Evolutionary conservation across 2,113 vertebrate genomes (phyloP).

Genomic region (Raphicerus campestris): DNA sequence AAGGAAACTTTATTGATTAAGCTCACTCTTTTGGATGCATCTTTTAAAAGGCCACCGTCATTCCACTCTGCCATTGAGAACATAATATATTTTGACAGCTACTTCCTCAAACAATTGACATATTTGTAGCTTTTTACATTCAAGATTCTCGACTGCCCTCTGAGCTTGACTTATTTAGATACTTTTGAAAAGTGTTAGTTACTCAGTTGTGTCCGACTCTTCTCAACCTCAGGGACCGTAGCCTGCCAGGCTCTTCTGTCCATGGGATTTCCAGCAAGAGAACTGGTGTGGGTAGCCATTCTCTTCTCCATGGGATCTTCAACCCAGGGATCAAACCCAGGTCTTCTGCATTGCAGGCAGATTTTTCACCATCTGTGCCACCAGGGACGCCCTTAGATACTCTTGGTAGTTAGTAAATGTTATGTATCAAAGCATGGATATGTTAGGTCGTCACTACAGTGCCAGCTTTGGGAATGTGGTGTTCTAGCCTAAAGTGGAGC

Average conservation of each 20-base stretch:
- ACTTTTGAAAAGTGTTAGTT: background rate
- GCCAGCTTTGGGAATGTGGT: background rate
- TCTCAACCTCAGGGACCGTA: background rate
- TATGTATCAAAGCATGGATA: background rate
- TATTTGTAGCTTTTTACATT: background rate
- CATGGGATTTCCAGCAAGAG: background rate
- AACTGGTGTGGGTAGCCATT: background rate
- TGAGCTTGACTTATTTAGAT: background rate
- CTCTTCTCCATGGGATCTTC: background rate
- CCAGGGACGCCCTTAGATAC: background rate
- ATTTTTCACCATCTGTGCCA: background rate
- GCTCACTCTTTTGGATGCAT: background rate
- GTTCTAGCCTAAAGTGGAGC: too few species aligned
- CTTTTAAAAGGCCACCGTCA: background rate
- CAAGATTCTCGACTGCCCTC: background rate
- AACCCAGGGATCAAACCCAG: background rate
- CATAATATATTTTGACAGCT: background rate
- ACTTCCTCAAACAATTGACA: background rate
- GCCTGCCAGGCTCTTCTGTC: background rate
- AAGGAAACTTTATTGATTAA: background rate
- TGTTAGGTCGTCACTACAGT: background rate
- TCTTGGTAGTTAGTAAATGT: background rate
- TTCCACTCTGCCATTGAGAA: background rate
- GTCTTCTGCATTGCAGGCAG: background rate
- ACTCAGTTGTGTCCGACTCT: background rate